Conservation (phyloP, 2,797 vertebrate species). For the Enteromius afrohamiltoni region DNA sequence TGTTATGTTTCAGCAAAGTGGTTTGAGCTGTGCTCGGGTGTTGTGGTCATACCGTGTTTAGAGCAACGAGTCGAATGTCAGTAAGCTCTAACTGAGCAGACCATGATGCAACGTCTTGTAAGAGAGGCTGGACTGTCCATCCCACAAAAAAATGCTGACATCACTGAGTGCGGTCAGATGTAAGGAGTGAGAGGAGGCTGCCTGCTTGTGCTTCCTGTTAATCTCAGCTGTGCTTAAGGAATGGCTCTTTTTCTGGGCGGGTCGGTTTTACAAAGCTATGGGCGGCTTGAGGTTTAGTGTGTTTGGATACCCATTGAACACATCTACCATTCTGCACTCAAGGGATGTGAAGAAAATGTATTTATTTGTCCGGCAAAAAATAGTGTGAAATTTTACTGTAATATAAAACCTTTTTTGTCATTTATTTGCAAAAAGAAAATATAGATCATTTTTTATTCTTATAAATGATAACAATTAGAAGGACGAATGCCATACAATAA, state of each 20-base stretch:
- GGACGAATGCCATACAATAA: not conserved
- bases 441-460: not conserved
- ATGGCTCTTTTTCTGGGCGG: not conserved
- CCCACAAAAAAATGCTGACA: slow-evolving; percentile 32
- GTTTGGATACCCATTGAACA: not conserved
- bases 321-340: not conserved
- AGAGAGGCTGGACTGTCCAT: slow-evolving; percentile 67
- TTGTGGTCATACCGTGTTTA: slow-evolving; percentile 48
- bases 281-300: not conserved
- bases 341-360: not conserved
- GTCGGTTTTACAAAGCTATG: not conserved
- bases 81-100: slow-evolving; percentile 54
- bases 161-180: slow-evolving; percentile 17
- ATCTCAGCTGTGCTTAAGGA: slow-evolving; percentile 8
- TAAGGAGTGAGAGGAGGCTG: not conserved
- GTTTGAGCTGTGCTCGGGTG: not conserved
- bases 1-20: not conserved
- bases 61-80: slow-evolving; percentile 58
- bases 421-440: not conserved
- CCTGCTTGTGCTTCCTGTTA: not conserved
- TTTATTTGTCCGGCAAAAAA: not conserved
- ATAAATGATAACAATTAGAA: not conserved
- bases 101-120: slow-evolving; percentile 80
- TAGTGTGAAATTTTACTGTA: not conserved
- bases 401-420: not conserved